Evolutionary conservation across 2,113 vertebrate species (phyloP).

Genomic region (Catharus fuscescens): DNA sequence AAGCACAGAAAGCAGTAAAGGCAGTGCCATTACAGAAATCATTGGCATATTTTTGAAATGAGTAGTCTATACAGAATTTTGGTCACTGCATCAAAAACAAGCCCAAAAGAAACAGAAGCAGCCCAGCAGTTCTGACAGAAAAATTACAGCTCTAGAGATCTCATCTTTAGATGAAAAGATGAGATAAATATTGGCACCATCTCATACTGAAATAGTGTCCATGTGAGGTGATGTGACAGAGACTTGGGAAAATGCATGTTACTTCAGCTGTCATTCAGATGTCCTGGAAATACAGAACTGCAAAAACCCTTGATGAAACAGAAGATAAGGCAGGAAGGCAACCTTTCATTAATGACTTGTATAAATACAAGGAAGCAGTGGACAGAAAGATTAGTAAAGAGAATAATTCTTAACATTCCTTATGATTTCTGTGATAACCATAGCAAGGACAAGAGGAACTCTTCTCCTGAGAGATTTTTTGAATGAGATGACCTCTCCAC

Average conservation of each 20-base stretch:
- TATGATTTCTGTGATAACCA: not conserved
- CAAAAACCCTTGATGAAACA: not conserved
- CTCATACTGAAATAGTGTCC: not conserved
- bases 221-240: not conserved
- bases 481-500: not conserved
- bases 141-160: not conserved
- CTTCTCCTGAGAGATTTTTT: not conserved
- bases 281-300: not conserved
- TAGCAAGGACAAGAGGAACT: not conserved
- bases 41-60: not conserved
- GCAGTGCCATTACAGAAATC: not conserved
- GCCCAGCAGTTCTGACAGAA: not conserved
- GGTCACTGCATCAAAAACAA: not conserved
- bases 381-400: not conserved
- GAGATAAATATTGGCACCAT: not conserved
- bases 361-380: not conserved
- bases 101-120: not conserved
- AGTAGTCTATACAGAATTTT: not conserved
- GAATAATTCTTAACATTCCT: not conserved
- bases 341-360: not conserved
- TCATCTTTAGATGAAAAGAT: not conserved
- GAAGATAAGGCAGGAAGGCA: not conserved
- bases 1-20: not conserved
- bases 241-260: not conserved
- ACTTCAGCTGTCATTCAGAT: not conserved